Evolutionary conservation across 2,888 invertebrate genomes (phyloP).

Genomic region (Ganaspis brasiliensis): DNA sequence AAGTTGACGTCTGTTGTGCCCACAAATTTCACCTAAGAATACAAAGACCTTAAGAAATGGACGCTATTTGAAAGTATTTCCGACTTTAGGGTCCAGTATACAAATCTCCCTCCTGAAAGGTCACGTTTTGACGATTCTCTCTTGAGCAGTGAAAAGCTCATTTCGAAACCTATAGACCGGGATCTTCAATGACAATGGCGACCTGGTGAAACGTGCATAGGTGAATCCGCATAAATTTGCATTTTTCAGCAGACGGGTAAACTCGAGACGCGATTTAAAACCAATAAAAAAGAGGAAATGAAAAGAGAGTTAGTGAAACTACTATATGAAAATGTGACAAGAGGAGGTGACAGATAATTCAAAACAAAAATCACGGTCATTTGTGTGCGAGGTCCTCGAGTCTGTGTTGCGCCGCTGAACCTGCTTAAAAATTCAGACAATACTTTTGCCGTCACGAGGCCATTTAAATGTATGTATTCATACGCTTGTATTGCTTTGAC

Average conservation of each 20-base stretch:
- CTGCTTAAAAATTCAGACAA: slow-evolving; percentile 77
- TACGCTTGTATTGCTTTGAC: slow-evolving; percentile 78
- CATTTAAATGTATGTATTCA: slow-evolving; percentile 81
- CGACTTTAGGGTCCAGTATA: slow-evolving; percentile 38
- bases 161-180: slow-evolving; percentile 40
- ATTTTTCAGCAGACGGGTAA: slow-evolving; percentile 62
- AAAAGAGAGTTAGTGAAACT: slow-evolving; percentile 11
- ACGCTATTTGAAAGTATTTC: slow-evolving; percentile 26
- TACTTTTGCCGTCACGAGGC: slow-evolving; percentile 73
- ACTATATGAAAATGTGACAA: slow-evolving; percentile 22
- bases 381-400: slow-evolving; percentile 46
- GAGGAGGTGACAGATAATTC: slow-evolving; percentile 30
- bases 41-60: slow-evolving; percentile 1
- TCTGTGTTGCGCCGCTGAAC: slow-evolving; percentile 53
- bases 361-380: slow-evolving; percentile 57
- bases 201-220: slow-evolving; percentile 42
- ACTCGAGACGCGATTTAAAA: slow-evolving; percentile 44
- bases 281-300: slow-evolving; percentile 42
- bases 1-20: slow-evolving; percentile 1
- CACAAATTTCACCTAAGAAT: neutral
- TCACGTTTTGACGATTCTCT: slow-evolving; percentile 42
- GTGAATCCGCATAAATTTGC: slow-evolving; percentile 64
- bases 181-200: slow-evolving; percentile 38
- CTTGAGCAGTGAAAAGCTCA: slow-evolving; percentile 43
- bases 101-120: slow-evolving; percentile 37